Percentiles rank a stretch among this genome's conserved stretches.
phyloP scores from a whole-genome alignment of 2,797 vertebrate species.

The Morelia viridis region DNA sequence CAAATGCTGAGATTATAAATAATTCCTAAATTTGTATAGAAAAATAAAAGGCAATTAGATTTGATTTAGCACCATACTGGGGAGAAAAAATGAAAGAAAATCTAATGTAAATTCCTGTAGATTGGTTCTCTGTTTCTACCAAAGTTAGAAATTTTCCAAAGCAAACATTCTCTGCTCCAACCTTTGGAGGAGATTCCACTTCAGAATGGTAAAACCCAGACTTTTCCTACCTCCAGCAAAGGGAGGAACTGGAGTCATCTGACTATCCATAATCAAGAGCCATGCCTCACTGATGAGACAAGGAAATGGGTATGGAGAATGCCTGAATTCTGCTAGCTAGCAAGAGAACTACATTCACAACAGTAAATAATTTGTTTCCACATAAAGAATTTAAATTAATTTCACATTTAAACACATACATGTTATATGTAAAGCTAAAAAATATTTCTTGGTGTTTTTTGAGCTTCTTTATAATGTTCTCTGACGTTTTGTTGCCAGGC shows the following conservation, averaged over 20 bases:
- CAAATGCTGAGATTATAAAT: not conserved
- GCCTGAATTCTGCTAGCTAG: not conserved
- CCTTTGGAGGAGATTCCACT: not conserved
- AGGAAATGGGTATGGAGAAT: not conserved
- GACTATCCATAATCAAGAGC: not conserved
- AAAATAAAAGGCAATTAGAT: too few relatives aligned
- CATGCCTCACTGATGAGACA: not conserved
- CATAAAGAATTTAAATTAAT: constrained; percentile 8
- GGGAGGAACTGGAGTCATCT: not conserved
- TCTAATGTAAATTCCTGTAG: not conserved
- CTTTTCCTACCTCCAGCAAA: not conserved
- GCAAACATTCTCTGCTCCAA: not conserved
- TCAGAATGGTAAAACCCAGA: not conserved
- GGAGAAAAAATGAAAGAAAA: too few relatives aligned
- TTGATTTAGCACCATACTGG: too few relatives aligned
- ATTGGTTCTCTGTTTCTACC: not conserved
- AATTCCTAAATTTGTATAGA: too few relatives aligned
- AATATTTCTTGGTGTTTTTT: not conserved
- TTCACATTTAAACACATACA: not conserved
- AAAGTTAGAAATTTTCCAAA: not conserved
- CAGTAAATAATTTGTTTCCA: not conserved
- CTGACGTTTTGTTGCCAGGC: not conserved
- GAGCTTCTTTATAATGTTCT: not conserved
- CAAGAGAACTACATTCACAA: not conserved
- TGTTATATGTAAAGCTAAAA: not conserved